Base-by-base conservation (phyloP, 2,113 vertebrate genomes). In the Puffinus mauretanicus region DNA sequence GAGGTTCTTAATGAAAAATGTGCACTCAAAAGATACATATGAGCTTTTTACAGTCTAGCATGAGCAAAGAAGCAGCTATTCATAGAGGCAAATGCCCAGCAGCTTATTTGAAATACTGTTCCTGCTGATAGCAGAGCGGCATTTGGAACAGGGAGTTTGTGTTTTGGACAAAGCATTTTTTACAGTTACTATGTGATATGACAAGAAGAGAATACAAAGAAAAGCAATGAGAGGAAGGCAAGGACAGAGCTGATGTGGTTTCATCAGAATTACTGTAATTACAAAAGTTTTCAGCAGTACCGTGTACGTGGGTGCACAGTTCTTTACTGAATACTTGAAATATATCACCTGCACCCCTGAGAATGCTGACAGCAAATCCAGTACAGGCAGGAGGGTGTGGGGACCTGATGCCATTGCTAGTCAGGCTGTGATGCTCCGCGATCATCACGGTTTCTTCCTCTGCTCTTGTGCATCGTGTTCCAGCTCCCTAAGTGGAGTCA, bases 91-190 rank as follows among this genome's bases (percentile, higher is more conserved):
- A 95, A 95, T 95, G 82, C 84, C 84, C 94, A 60, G 84, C 82
- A 88, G 83, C 82, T 95, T 80, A 90, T 90, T 86, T 90, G 84
- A 95, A 95, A 96, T 80, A 64, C 70, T 85, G 17, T 60, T 94
- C 86, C 93, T 90, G 87, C 84, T 94, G 91, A 86, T 70, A 96
- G 87, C 62, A 90, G 62, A 95, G 46, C 2, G 0, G 47, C 82
- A 73, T 78, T 95, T 2, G 26, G 96, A 95, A 95, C 84, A 86
- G n/a, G n/a, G 58, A 94, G 82, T 42, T 79, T 93, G 81, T 94
- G 92, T 97, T 92, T 96, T 90, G 94, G 91, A 96, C 89, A 90
- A 96, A 96, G 91, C 49, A 55, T 77, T 95, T 97, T 93, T 80
- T 91, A 47, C 52, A 60, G 75, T 91, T 88, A 94, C 64, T 60